Conservation (phyloP, 2,888 invertebrate genomes). For the Lasioglossum calceatum region DNA sequence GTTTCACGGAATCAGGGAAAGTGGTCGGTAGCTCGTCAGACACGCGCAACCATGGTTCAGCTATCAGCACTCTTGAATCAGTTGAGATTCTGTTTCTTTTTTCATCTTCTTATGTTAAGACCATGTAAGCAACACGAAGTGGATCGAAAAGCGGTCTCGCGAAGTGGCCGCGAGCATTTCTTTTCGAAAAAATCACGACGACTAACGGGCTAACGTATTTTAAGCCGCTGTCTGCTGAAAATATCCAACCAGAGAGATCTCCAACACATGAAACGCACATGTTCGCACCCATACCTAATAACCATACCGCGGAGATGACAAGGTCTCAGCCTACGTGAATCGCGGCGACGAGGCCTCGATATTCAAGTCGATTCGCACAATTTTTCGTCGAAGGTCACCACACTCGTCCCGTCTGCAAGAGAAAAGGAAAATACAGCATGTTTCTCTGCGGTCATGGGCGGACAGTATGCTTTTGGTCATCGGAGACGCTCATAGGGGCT, state of each 20-base stretch:
- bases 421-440: not conserved
- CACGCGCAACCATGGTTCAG: not conserved
- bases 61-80: not conserved
- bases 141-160: not conserved
- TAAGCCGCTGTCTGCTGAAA: conserved; percentile 58
- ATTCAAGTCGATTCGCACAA: conserved; percentile 24
- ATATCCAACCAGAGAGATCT: conserved; percentile 57
- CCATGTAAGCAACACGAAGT: not conserved
- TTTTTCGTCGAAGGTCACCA: not conserved
- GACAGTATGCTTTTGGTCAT: not conserved
- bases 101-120: not conserved
- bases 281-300: conserved; percentile 63
- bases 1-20: conserved; percentile 7
- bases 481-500: not conserved
- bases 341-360: conserved; percentile 35
- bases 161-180: not conserved
- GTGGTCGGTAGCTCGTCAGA: conserved; percentile 7
- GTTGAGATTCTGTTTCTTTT: not conserved
- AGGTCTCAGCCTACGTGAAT: conserved; percentile 60
- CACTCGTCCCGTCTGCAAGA: not conserved
- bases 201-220: conserved; percentile 8
- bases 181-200: conserved; percentile 6
- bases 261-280: conserved; percentile 69
- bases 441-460: not conserved
- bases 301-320: conserved; percentile 60